Base-by-base conservation (phyloP, 1,140 invertebrate species). In the Eupristina koningsbergeri region DNA sequence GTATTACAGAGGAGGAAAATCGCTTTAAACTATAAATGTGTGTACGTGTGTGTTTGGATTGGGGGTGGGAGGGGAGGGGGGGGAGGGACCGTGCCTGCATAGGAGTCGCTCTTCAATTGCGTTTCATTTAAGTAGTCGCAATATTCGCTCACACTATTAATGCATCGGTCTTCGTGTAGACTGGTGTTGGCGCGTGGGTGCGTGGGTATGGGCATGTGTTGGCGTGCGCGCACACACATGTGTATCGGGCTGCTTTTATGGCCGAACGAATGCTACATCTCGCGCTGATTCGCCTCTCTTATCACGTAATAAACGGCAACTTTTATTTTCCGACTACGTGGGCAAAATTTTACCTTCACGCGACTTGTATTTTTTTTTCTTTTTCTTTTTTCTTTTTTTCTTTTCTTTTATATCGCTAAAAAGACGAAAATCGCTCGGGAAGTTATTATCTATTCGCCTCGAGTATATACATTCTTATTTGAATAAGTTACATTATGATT, bases 221-320 rank as follows among this genome's bases (percentile, higher is more conserved):
- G 3, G 36, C 3, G 3, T 71, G 34, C 19, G 36, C 7, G 22
- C 22, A 36, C 41, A 71, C 29, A 34, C 41, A 6, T 31, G 5
- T 41, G 3, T n/a, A n/a, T 67, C 13, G 34, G 7, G 17, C 29
- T 19, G 0, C 17, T 36, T 67, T 67, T 67, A 41, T 71, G 6
- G 36, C 26, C 22, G 6, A 71, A 0, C 67, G 39, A 41, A 39
- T 41, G 13, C 67, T n/a, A 41, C 67, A 41, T 71, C 67, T 41
- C 36, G 67, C 26, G 7, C 26, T 41, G 67, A n/a, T 69, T 71
- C 19, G 67, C 67, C 67, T 71, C 67, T 71, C 67, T 71, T 71
- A 71, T 71, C 67, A 71, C 67, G 36, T 71, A 71, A 71, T 71
- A 71, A 71, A 71, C 3, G 67, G 36, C 67, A n/a, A 71, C 7